Conservation (phyloP, 2,888 invertebrate species). For the Drosophila neotestacea region DNA sequence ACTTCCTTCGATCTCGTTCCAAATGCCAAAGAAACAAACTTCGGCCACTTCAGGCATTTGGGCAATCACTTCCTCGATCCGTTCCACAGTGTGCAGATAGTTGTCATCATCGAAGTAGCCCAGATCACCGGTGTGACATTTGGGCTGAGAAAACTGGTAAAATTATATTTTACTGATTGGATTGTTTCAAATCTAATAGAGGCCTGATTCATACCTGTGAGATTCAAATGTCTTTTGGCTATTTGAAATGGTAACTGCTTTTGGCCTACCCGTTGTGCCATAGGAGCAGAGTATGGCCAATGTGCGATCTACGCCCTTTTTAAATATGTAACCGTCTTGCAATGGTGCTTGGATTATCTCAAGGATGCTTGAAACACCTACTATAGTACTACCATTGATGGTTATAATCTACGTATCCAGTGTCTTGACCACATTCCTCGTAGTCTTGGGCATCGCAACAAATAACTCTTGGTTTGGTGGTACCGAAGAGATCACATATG, state of each 20-base stretch:
- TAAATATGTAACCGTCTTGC: constrained; percentile 40
- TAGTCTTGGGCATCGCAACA: too few relatives aligned
- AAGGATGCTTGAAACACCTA: too few relatives aligned
- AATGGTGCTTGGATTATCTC: constrained; percentile 38
- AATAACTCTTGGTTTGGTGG: too few relatives aligned
- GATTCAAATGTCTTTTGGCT: constrained; percentile 63
- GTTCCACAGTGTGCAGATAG: constrained; percentile 77
- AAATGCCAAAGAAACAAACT: constrained; percentile 82
- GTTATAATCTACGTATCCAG: too few relatives aligned
- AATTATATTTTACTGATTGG: background rate
- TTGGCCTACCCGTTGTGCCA: constrained; percentile 83
- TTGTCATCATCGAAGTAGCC: constrained; percentile 83
- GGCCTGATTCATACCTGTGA: constrained; percentile 44
- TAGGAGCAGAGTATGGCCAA: constrained; percentile 82
- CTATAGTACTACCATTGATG: too few relatives aligned
- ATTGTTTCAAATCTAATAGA: background rate
- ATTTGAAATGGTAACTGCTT: constrained; percentile 77
- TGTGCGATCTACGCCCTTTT: constrained; percentile 56
- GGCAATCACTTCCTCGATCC: constrained; percentile 81
- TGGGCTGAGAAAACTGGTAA: too few relatives aligned
- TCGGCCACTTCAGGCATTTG: constrained; percentile 77
- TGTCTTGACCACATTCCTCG: too few relatives aligned
- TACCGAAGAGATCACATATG: too few relatives aligned
- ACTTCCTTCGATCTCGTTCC: constrained; percentile 75
- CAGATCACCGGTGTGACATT: constrained; percentile 82